Conservation (phyloP, 2,888 invertebrate genomes). For the Laspeyria flexula region DNA sequence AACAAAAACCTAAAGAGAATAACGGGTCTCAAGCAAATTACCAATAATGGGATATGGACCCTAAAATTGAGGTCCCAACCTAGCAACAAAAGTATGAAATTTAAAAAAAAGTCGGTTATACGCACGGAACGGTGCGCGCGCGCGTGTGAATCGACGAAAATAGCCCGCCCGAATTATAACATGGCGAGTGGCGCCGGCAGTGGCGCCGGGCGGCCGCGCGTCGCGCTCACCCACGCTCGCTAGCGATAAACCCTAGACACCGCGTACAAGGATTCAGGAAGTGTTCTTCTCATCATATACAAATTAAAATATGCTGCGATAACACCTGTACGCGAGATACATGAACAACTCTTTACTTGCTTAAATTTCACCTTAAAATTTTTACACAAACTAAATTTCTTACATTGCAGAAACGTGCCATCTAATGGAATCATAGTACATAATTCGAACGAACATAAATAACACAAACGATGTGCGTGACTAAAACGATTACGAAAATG, state of each 20-base stretch:
- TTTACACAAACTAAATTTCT: background rate
- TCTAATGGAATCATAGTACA: background rate
- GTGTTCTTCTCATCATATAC: conserved; percentile 16
- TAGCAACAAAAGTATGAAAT: conserved; percentile 59
- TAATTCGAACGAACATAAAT: background rate
- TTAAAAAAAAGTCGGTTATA: conserved; percentile 65
- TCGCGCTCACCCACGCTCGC: conserved; percentile 49
- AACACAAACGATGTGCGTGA: background rate
- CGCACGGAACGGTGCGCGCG: conserved; percentile 66
- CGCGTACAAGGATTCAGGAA: conserved; percentile 34
- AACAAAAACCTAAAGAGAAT: background rate
- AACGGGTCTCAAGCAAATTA: background rate
- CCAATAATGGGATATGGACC: background rate
- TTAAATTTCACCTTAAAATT: too few species aligned
- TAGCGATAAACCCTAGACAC: conserved; percentile 47
- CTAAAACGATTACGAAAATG: background rate
- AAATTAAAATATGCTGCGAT: conserved; percentile 7
- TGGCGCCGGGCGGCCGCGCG: conserved; percentile 75
- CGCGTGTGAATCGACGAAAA: conserved; percentile 82
- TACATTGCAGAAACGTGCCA: background rate
- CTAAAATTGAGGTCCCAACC: conserved; percentile 39
- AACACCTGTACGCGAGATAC: background rate
- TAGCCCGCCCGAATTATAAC: conserved; percentile 83
- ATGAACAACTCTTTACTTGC: too few species aligned
- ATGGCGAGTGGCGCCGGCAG: conserved; percentile 77